phyloP scores from a whole-genome alignment of 2,888 invertebrate genomes.

The Lymantria dispar region DNA sequence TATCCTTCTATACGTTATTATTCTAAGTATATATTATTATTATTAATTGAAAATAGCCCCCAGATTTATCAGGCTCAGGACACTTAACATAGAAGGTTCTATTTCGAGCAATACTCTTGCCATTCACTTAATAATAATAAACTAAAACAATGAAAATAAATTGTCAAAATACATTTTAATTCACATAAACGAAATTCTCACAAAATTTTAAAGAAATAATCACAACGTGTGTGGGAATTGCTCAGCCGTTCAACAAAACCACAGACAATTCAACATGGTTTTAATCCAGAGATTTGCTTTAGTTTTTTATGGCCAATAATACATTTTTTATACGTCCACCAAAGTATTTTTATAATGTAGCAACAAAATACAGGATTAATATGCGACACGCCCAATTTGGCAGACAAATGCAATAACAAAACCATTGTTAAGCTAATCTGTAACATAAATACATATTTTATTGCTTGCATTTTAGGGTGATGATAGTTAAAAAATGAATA shows the following conservation, averaged over 20 bases:
- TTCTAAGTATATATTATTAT: too few species aligned
- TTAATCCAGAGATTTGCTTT: slow-evolving; percentile 14
- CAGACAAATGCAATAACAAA: slow-evolving; percentile 36
- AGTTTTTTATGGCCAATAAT: slow-evolving; percentile 6
- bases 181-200: not conserved
- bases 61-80: too few species aligned
- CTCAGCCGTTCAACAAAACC: slow-evolving; percentile 15
- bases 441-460: slow-evolving; percentile 33
- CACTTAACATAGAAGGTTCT: too few species aligned
- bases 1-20: too few species aligned
- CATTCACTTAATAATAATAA: too few species aligned
- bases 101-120: too few species aligned
- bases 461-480: slow-evolving; percentile 17
- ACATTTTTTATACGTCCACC: slow-evolving; percentile 23
- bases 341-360: slow-evolving; percentile 17
- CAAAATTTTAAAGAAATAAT: not conserved
- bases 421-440: slow-evolving; percentile 43
- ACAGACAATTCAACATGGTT: slow-evolving; percentile 26
- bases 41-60: too few species aligned
- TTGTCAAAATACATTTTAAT: too few species aligned
- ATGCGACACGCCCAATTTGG: slow-evolving; percentile 44
- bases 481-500: slow-evolving; percentile 36
- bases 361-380: slow-evolving; percentile 27
- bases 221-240: slow-evolving; percentile 2
- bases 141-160: too few species aligned